Base-by-base conservation (phyloP, 2,797 vertebrate species). In the Fundulus diaphanus region DNA sequence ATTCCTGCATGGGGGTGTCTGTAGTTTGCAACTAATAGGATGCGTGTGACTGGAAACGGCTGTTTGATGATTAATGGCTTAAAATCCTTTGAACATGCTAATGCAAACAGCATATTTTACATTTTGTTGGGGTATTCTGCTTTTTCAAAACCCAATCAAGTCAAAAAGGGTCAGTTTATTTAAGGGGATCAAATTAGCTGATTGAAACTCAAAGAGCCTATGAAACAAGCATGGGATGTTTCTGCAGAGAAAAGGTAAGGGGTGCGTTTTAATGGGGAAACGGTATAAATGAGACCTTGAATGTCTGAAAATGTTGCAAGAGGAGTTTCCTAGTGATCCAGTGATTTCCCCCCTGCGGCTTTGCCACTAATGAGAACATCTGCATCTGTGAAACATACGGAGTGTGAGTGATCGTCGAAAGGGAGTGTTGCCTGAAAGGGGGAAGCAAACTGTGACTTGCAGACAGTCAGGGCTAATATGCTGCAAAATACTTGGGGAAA, bases 301-400 rank as follows among this genome's bases (percentile, higher is more conserved):
- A 81, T 75, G 79, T 78, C 71, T 80, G 75, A 79, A 83, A 78
- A 82, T 44, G 22, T 35, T 67, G 52, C 67, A 51, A 78, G 46
- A 76, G 68, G 70, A 78, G 70, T 68, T 87, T 86, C 63, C 71
- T 35, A 68, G 78, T 72, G 81, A 83, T 80, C 84, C 48, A 68
- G 76, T 73, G 79, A 77, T 82, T 89, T 61, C 87, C 86, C 85
- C 82, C 87, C 87, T 78, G 76, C 79, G 83, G 86, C 89, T 88
- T 81, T 80, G 51, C 73, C 65, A 67, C 91, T 92, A 92, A 92
- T 91, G 85, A 93, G 91, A 89, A 89, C 89, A 92, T 93, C 89
- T 91, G 89, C 84, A 90, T 89, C 65, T 82, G 85, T 86, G 83
- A 74, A 88, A 83, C 79, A 87, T 81, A 80, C 54, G 15, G 78